Conservation (phyloP, 2,888 invertebrate species). For the Chironomus riparius region DNA sequence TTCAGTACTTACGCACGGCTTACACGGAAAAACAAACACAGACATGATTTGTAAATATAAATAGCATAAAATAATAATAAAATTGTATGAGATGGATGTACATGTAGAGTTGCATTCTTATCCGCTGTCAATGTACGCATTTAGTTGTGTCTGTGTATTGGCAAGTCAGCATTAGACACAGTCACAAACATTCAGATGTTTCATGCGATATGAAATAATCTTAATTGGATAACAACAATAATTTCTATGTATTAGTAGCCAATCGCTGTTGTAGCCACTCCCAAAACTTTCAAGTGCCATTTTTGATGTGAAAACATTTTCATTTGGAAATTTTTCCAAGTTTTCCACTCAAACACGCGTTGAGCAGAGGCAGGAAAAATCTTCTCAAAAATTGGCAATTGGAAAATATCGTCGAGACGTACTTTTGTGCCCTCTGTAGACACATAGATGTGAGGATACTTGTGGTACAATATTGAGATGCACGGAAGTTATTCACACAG, state of each 20-base stretch:
- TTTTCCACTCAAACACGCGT: constrained; percentile 22
- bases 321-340: not conserved
- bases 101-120: not conserved
- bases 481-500: no score
- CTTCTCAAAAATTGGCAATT: not conserved
- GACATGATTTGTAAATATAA: constrained; percentile 6
- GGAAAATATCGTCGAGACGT: not conserved
- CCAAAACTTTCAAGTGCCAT: constrained; percentile 14
- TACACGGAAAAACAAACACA: constrained; percentile 26
- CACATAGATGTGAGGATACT: no score
- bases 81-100: not conserved
- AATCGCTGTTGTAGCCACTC: not conserved
- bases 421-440: not conserved
- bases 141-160: not conserved
- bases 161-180: not conserved
- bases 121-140: no score
- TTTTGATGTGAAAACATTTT: not conserved
- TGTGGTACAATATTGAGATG: no score
- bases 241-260: not conserved
- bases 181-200: constrained; percentile 8
- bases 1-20: constrained; percentile 13
- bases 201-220: not conserved
- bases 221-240: constrained; percentile 26
- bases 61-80: not conserved
- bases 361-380: not conserved